Conservation (phyloP, 2,888 invertebrate species). For the Chelonus formosanus region DNA sequence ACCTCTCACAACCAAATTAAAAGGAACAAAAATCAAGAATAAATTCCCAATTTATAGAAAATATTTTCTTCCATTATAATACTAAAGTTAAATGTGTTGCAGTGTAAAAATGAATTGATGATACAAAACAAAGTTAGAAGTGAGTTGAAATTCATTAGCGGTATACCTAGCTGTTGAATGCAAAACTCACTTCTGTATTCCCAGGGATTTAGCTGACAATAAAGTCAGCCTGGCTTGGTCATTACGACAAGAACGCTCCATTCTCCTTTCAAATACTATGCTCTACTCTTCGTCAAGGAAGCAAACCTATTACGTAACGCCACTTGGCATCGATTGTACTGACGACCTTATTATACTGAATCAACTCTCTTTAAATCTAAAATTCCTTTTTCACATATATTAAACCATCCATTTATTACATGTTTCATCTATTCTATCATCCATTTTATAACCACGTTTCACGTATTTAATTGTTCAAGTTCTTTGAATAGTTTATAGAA, state of each 20-base stretch:
- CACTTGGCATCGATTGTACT: constrained; percentile 31
- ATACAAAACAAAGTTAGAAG: background rate
- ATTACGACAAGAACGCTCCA: constrained; percentile 7
- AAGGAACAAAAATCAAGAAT: background rate
- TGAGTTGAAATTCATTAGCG: no score
- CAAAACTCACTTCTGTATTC: constrained; percentile 6
- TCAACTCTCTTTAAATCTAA: background rate
- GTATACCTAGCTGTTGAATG: constrained; percentile 1
- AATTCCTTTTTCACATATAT: no score
- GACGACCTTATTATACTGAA: constrained; percentile 34
- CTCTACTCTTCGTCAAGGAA: background rate
- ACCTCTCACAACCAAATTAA: no score
- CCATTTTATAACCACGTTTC: no score
- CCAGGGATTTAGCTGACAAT: constrained; percentile 17
- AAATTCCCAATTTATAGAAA: no score
- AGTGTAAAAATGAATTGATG: background rate
- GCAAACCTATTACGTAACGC: constrained; percentile 33
- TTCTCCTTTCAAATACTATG: background rate
- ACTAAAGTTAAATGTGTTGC: no score
- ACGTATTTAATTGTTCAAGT: no score
- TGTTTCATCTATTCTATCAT: no score
- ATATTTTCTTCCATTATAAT: no score
- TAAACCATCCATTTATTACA: no score
- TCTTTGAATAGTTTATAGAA: no score
- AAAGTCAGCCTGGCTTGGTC: constrained; percentile 10